Evolutionary conservation across 2,113 vertebrate species (phyloP).

Genomic region (Burhinus bistriatus): DNA sequence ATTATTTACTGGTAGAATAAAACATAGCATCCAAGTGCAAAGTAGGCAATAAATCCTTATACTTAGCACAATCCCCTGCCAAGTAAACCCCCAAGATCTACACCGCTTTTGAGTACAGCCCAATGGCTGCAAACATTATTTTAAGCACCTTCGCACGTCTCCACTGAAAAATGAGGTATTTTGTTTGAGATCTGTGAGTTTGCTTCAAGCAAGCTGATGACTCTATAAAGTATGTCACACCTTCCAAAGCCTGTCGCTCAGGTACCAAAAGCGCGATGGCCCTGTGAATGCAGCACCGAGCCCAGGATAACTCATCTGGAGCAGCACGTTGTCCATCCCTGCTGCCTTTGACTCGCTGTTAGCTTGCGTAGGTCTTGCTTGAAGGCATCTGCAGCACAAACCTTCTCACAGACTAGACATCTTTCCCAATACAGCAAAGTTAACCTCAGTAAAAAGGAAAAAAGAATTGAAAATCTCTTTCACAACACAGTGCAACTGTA

Average conservation of each 20-base stretch:
- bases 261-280: neutral
- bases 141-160: neutral
- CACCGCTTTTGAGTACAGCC: neutral
- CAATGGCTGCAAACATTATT: neutral
- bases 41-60: neutral
- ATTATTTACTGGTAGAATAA: constrained; percentile 25
- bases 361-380: neutral
- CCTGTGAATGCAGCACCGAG: neutral
- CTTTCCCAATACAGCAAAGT: neutral
- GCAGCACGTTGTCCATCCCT: neutral
- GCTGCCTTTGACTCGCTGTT: neutral
- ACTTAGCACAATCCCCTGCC: neutral
- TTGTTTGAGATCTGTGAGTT: neutral
- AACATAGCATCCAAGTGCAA: neutral
- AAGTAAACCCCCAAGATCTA: neutral
- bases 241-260: neutral
- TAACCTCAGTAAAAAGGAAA: neutral
- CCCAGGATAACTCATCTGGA: neutral
- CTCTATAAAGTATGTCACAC: neutral
- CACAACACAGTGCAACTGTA: too few relatives aligned
- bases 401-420: neutral
- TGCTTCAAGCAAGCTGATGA: neutral
- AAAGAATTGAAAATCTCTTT: neutral
- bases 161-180: neutral
- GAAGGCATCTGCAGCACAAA: neutral